Base-by-base conservation (phyloP, 2,888 invertebrate species). In the Drosophila gaucha region DNA sequence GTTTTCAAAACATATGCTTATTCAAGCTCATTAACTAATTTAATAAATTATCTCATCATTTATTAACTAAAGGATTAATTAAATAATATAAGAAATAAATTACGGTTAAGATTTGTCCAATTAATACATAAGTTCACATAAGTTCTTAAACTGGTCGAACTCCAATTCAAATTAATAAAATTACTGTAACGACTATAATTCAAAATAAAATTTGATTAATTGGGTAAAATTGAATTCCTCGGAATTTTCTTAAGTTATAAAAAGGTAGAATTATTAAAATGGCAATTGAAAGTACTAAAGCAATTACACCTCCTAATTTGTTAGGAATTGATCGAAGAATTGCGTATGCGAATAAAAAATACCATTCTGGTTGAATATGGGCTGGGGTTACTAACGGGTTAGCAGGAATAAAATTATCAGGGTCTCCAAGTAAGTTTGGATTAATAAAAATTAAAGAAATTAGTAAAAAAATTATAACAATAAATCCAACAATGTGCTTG, bases 331-430 rank as follows among this genome's bases (percentile, higher is more conserved):
- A 95, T 24, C 96, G 96, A 86, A 96, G 78, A 93, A 96, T 96
- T 16, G 96, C 95, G 91, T 96, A 96, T 12, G 96, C 95, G 5
- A 33, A 33, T 33, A 33, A 93, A 86, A 96, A 96, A 90, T 96
- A 96, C 94, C 96, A 96, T 94, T 96, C 96, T 43, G 96, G 96
- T 93, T 96, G 95, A 92, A 96, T 96, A 89, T 96, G 96, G 6
- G 93, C 90, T 0, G 96, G 95, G 0, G 95, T 96, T 14, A 94
- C 88, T 70, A 90, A 51, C 0, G 87, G 89, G 18, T 90, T 89
- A 3, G 89, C 90, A 0, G 94, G 94, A 18, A 93, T 94, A 92
- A 95, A 30, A 30, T 30, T 30, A 30, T 30, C 30, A 6, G 30
- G 30, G 30, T 30, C 30, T 30, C 30, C 30, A 89, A 96, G 80